These are phyloP conservation scores for Napeogenes sylphis DNA, from an alignment of 2,888 invertebrate species.

Conservation along the genomic window DNA sequence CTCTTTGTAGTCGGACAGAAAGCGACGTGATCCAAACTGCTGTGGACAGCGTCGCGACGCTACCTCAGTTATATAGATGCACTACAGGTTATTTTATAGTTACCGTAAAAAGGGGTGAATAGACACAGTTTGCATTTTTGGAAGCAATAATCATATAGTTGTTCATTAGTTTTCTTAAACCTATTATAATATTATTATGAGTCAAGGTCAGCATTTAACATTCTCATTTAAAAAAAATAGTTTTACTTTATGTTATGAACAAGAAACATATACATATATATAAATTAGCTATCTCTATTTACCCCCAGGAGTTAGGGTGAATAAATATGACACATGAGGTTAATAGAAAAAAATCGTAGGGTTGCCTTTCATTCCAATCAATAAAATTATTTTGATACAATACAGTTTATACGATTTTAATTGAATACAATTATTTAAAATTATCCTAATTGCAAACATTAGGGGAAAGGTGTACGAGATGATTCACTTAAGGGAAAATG, in stretches of 20 bases:
- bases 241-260: background rate
- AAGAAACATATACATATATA: background rate
- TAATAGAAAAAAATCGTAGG: too few relatives aligned
- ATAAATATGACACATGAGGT: background rate
- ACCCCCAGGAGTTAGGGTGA: background rate
- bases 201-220: background rate
- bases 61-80: constrained; percentile 54
- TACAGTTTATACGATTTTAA: too few relatives aligned
- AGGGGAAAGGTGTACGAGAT: too few relatives aligned
- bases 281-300: too few relatives aligned
- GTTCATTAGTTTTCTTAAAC: background rate
- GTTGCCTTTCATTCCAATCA: too few relatives aligned
- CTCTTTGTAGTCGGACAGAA: constrained; percentile 42
- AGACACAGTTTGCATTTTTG: background rate
- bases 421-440: too few relatives aligned
- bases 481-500: too few relatives aligned
- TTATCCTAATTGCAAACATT: too few relatives aligned
- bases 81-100: constrained; percentile 42
- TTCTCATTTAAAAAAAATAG: background rate
- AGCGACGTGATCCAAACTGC: constrained; percentile 54
- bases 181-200: background rate
- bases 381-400: too few relatives aligned
- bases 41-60: constrained; percentile 28
- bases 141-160: background rate
- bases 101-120: background rate